A percentile compares a stretch with the other conserved stretches of the same genome.
These are phyloP conservation scores for Silvanus unidentatus DNA, from an alignment of 2,888 invertebrate species.

Conservation along the genomic window DNA sequence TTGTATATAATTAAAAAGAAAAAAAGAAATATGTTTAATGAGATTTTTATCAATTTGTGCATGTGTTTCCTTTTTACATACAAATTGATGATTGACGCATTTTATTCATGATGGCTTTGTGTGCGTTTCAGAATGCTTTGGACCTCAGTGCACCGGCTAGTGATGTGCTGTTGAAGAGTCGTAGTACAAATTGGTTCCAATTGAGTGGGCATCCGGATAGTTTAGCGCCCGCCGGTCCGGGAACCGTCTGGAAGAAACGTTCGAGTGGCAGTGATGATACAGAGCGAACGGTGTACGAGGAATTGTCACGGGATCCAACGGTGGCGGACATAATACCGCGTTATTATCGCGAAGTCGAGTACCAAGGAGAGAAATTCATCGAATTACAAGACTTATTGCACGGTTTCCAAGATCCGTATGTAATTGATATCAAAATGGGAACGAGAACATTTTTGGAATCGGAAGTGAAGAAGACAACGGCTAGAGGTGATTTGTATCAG, in stretches of 20 bases:
- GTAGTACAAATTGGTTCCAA: slow-evolving; percentile 76
- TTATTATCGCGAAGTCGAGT: slow-evolving; percentile 77
- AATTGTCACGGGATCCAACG: slow-evolving; percentile 66
- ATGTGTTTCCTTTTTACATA: too few relatives aligned
- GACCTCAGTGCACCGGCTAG: slow-evolving; percentile 88
- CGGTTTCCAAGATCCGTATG: slow-evolving; percentile 84
- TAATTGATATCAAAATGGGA: slow-evolving; percentile 98
- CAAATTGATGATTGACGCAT: too few relatives aligned
- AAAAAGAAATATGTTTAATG: too few relatives aligned
- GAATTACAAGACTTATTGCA: slow-evolving; percentile 91
- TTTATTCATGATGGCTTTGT: too few relatives aligned
- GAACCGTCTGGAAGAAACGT: slow-evolving; percentile 90
- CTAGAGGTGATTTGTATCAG: slow-evolving; percentile 82
- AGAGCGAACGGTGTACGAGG: slow-evolving; percentile 74
- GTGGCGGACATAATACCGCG: slow-evolving; percentile 71
- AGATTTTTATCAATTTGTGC: too few relatives aligned
- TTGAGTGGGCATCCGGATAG: slow-evolving; percentile 89
- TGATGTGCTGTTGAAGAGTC: slow-evolving; percentile 72
- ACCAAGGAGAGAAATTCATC: slow-evolving; percentile 77
- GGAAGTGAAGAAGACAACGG: slow-evolving; percentile 83
- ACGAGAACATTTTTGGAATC: slow-evolving; percentile 91
- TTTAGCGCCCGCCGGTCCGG: slow-evolving; percentile 86
- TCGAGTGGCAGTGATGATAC: slow-evolving; percentile 63
- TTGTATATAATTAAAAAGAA: too few relatives aligned
- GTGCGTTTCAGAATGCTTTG: slow-evolving; percentile 85